These are phyloP conservation scores for Cheilosia grossa DNA, from an alignment of 2,888 invertebrate species.

Conservation along the genomic window DNA sequence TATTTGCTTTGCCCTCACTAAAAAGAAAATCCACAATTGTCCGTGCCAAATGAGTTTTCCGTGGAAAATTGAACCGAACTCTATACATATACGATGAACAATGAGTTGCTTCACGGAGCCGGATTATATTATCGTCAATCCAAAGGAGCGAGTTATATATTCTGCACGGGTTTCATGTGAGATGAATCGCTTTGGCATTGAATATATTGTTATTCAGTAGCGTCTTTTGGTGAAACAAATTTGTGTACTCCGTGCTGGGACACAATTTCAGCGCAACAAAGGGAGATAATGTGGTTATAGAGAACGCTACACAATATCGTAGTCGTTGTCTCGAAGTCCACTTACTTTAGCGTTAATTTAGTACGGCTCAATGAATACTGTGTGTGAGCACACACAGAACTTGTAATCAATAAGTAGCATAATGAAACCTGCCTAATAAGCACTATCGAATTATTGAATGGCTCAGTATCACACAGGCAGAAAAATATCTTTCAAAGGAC, in stretches of 20 bases:
- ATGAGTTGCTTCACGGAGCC: slow-evolving; percentile 6
- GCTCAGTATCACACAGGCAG: slow-evolving; percentile 25
- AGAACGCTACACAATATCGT: slow-evolving; percentile 3
- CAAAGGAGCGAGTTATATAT: neutral
- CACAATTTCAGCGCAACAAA: neutral
- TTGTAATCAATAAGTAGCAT: slow-evolving; percentile 50
- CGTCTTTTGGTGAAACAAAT: slow-evolving; percentile 34
- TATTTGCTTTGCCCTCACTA: neutral
- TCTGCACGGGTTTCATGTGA: slow-evolving; percentile 12
- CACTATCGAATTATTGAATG: slow-evolving; percentile 56
- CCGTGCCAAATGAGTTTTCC: slow-evolving; percentile 50
- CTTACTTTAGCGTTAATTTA: slow-evolving; percentile 22
- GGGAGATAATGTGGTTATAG: neutral
- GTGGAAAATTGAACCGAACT: slow-evolving; percentile 8
- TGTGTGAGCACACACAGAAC: neutral
- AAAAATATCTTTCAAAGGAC: slow-evolving; percentile 46
- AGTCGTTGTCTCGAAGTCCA: neutral
- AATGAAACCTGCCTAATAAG: slow-evolving; percentile 55
- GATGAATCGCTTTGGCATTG: slow-evolving; percentile 34
- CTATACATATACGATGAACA: slow-evolving; percentile 28
- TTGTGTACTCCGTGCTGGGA: slow-evolving; percentile 11
- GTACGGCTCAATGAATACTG: slow-evolving; percentile 32
- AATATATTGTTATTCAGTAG: slow-evolving; percentile 21
- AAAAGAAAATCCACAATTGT: slow-evolving; percentile 36
- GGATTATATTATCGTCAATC: slow-evolving; percentile 5